A percentile compares a stretch with the other conserved stretches of the same genome.
Evolutionary conservation across 2,888 invertebrate genomes (phyloP).

Genomic region (Diarsia rubi): DNA sequence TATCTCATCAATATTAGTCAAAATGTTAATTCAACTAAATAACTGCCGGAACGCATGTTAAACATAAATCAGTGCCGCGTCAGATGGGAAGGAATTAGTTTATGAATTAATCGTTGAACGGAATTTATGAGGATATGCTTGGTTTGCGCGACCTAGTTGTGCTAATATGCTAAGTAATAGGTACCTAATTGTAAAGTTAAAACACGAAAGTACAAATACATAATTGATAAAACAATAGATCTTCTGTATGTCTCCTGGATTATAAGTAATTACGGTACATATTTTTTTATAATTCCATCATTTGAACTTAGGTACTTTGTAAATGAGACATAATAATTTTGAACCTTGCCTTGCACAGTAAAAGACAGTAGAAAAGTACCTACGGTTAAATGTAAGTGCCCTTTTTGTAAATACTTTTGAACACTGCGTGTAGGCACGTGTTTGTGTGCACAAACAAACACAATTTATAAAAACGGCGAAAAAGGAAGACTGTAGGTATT

Average conservation of each 20-base stretch:
- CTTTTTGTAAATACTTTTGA: neutral
- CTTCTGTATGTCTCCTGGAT: neutral
- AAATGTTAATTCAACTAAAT: conserved; percentile 10
- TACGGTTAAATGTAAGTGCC: neutral
- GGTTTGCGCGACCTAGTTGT: neutral
- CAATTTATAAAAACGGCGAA: neutral
- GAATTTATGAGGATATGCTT: neutral
- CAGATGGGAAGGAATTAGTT: neutral
- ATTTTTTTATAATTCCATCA: neutral
- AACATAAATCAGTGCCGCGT: conserved; percentile 16
- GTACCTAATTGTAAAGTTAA: neutral
- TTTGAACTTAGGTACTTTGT: neutral
- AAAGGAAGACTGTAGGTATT: neutral
- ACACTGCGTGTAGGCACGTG: neutral
- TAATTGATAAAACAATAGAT: no score
- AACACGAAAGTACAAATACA: no score
- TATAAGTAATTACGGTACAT: neutral
- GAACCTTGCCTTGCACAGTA: neutral
- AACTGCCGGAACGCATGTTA: neutral
- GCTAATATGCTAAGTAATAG: neutral
- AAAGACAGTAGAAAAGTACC: neutral
- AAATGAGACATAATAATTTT: neutral
- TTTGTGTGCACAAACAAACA: neutral
- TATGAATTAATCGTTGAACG: conserved; percentile 7
- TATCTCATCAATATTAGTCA: neutral